Evolutionary conservation across 2,797 vertebrate species (phyloP).

Genomic region (Champsocephalus esox): DNA sequence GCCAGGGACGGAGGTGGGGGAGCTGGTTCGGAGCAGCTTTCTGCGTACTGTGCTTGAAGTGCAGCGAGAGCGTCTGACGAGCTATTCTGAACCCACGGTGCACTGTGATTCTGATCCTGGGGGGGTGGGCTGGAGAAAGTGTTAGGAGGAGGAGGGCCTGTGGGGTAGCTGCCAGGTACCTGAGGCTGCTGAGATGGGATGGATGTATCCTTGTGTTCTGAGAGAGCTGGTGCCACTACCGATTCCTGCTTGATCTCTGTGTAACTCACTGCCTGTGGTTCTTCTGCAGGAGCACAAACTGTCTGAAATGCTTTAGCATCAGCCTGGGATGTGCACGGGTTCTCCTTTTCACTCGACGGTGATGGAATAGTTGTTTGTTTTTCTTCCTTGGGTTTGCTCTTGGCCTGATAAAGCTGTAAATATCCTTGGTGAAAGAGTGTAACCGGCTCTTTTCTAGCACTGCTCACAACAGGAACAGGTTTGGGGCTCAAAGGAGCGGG

Average conservation of each 20-base stretch:
- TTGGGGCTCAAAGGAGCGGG: conserved; percentile 51
- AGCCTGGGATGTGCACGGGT: conserved; percentile 75
- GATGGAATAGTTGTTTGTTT: conserved; percentile 86
- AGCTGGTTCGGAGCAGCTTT: conserved; percentile 79
- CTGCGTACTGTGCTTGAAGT: conserved; percentile 68
- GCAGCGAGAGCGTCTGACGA: conserved; percentile 62
- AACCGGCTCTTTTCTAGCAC: conserved; percentile 59
- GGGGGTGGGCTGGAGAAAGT: conserved; percentile 64
- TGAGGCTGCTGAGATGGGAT: conserved; percentile 87
- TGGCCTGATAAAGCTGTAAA: conserved; percentile 77
- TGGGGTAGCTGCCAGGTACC: conserved; percentile 86
- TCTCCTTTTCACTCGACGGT: conserved; percentile 83
- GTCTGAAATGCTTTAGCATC: conserved; percentile 69
- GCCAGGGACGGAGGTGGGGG: conserved; percentile 78
- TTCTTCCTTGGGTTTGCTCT: conserved; percentile 70
- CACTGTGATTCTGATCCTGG: conserved; percentile 80
- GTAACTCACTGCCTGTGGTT: conserved; percentile 74
- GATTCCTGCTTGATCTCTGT: conserved; percentile 84
- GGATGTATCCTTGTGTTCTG: conserved; percentile 80
- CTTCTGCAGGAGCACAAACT: conserved; percentile 77
- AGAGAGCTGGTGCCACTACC: conserved; percentile 70
- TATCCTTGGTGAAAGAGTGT: conserved; percentile 75
- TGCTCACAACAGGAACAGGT: conserved; percentile 65
- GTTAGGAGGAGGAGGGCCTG: conserved; percentile 51
- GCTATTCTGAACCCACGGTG: conserved; percentile 81